phyloP scores from a whole-genome alignment of 2,888 invertebrate species.

The Drosophila recens region DNA sequence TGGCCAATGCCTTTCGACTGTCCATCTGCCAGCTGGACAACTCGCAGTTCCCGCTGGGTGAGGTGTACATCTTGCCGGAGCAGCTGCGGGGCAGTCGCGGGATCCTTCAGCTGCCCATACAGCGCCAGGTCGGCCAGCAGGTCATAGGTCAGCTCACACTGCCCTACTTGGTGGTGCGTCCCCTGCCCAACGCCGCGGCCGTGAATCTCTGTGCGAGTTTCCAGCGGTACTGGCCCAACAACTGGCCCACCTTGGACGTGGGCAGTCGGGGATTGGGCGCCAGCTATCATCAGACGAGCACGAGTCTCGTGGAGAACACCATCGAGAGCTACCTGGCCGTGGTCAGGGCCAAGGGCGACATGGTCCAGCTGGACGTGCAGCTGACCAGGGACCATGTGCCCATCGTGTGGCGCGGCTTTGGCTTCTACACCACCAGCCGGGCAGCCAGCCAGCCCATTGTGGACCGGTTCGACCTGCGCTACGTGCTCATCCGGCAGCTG shows the following conservation, averaged over 20 bases:
- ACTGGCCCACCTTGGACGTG: constrained; percentile 95
- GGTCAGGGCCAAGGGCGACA: constrained; percentile 95
- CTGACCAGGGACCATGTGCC: constrained; percentile 97
- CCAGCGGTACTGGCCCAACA: constrained; percentile 93
- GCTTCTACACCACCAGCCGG: constrained; percentile 87
- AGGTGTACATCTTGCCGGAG: constrained; percentile 93
- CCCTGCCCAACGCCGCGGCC: constrained; percentile 77
- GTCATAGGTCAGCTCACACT: constrained; percentile 91
- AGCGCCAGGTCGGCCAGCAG: constrained; percentile 88
- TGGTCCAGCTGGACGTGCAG: constrained; percentile 99
- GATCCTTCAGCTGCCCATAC: constrained; percentile 89
- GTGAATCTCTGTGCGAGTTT: constrained; percentile 93
- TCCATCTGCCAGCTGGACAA: constrained; percentile 52
- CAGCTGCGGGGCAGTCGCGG: constrained; percentile 91
- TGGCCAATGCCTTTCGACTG: constrained; percentile 64
- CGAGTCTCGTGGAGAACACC: constrained; percentile 93
- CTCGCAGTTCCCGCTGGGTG: constrained; percentile 87
- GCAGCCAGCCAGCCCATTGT: constrained; percentile 88
- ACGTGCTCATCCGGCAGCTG: constrained; percentile 96
- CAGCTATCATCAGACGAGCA: constrained; percentile 90
- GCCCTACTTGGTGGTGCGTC: constrained; percentile 86
- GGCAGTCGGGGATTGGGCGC: constrained; percentile 97
- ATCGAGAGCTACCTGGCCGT: constrained; percentile 96
- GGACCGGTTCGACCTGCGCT: constrained; percentile 92
- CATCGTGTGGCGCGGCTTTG: constrained; percentile 98